phyloP scores from a whole-genome alignment of 2,888 invertebrate species.

The Eristalis arbustorum region DNA sequence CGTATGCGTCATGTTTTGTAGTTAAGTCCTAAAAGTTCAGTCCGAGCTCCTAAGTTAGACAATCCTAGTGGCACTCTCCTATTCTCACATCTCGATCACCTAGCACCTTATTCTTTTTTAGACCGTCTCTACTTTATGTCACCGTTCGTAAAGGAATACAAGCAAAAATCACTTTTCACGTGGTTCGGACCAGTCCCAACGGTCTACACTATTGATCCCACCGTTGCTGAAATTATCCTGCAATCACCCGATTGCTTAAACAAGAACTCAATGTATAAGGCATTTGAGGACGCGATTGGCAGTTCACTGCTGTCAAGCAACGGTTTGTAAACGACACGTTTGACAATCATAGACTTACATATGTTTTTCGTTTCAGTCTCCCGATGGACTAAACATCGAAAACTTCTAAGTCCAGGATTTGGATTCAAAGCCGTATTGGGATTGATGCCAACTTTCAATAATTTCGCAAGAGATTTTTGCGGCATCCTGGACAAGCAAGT shows the following conservation, averaged over 20 bases:
- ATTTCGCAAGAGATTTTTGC: slow-evolving; percentile 65
- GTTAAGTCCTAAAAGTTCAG: too few relatives aligned
- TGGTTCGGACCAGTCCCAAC: not conserved
- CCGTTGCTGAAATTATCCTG: not conserved
- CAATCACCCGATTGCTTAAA: not conserved
- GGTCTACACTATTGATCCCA: not conserved
- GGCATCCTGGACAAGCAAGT: not conserved
- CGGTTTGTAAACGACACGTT: slow-evolving; percentile 73
- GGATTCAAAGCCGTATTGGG: slow-evolving; percentile 74
- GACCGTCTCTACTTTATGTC: not conserved
- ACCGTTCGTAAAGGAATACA: not conserved
- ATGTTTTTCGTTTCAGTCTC: slow-evolving; percentile 71
- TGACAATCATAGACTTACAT: slow-evolving; percentile 75
- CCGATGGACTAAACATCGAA: slow-evolving; percentile 75
- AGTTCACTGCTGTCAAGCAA: slow-evolving; percentile 73
- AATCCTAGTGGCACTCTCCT: too few relatives aligned
- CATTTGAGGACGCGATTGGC: not conserved
- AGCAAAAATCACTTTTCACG: not conserved
- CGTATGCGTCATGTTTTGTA: too few relatives aligned
- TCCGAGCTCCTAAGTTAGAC: too few relatives aligned
- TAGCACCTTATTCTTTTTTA: not conserved
- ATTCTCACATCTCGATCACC: too few relatives aligned
- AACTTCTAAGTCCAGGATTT: slow-evolving; percentile 76
- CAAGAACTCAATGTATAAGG: not conserved
- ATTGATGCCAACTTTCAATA: slow-evolving; percentile 75